These are phyloP conservation scores for Euspilapteryx auroguttella DNA, from an alignment of 2,888 invertebrate species.

Conservation along the genomic window DNA sequence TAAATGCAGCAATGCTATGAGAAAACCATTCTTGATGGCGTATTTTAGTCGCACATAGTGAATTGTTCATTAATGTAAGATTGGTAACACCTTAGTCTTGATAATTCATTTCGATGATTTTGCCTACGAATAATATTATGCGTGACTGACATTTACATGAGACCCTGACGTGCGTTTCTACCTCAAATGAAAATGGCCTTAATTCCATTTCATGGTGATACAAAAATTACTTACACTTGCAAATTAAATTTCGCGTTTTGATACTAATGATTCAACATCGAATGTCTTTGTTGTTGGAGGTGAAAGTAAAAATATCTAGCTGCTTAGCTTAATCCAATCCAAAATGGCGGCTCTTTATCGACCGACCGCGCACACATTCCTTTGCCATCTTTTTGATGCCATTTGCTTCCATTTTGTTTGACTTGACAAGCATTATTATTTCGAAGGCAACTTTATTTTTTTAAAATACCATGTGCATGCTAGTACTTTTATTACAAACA, in stretches of 20 bases:
- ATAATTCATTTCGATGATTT: too few relatives aligned
- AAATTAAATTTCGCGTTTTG: too few relatives aligned
- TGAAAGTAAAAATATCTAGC: slow-evolving; percentile 4
- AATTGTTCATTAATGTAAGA: slow-evolving; percentile 62
- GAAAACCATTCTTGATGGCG: slow-evolving; percentile 54
- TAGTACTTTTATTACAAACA: too few relatives aligned
- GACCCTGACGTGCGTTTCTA: slow-evolving; percentile 17
- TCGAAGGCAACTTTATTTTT: too few relatives aligned
- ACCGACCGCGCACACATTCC: too few relatives aligned
- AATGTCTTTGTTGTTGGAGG: not conserved
- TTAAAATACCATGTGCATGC: too few relatives aligned
- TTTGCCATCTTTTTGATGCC: too few relatives aligned
- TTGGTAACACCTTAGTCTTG: slow-evolving; percentile 58
- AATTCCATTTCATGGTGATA: slow-evolving; percentile 20
- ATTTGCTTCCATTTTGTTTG: too few relatives aligned
- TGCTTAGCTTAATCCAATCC: not conserved
- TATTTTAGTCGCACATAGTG: slow-evolving; percentile 61
- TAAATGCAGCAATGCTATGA: slow-evolving; percentile 62
- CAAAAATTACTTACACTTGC: not conserved
- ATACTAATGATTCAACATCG: too few relatives aligned
- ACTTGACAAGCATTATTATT: too few relatives aligned
- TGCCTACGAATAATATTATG: too few relatives aligned
- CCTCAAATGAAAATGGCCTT: slow-evolving; percentile 37
- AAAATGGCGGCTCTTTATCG: slow-evolving; percentile 3
- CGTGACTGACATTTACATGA: too few relatives aligned